phyloP scores from a whole-genome alignment of 2,797 vertebrate species.

The Myiotriccus ornatus region DNA sequence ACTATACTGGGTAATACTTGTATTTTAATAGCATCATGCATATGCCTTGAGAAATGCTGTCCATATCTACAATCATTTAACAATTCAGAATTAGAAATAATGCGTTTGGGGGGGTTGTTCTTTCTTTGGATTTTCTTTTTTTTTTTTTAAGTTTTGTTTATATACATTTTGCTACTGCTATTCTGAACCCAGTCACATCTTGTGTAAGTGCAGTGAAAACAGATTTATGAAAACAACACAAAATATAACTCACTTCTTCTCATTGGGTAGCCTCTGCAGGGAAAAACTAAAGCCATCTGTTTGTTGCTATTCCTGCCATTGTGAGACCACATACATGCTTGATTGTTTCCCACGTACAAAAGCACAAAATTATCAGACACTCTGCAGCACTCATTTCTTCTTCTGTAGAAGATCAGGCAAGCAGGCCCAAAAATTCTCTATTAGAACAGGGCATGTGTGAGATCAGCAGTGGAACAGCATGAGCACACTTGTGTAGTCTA shows the following conservation, averaged over 20 bases:
- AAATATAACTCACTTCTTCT: constrained; percentile 6
- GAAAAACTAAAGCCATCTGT: constrained; percentile 18
- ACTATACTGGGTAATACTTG: background rate
- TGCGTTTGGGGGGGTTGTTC: no score
- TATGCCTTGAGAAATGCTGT: background rate
- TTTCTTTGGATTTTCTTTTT: background rate
- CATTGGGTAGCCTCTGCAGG: background rate
- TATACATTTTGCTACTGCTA: background rate
- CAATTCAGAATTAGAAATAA: background rate
- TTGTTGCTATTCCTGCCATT: background rate
- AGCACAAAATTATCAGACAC: constrained; percentile 25
- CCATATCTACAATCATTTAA: background rate
- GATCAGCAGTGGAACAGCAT: background rate
- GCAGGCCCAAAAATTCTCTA: background rate
- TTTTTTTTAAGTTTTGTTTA: background rate
- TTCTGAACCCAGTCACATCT: background rate
- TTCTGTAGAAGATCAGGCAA: background rate
- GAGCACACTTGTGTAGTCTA: background rate
- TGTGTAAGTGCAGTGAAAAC: background rate
- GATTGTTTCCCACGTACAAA: background rate
- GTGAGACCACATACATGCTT: background rate
- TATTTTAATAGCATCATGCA: background rate
- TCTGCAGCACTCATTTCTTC: background rate
- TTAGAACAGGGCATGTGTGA: background rate
- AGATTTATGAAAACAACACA: constrained; percentile 3